These are phyloP conservation scores for Oryctes rhinoceros DNA, from an alignment of 1,140 invertebrate genomes.

Conservation along the genomic window DNA sequence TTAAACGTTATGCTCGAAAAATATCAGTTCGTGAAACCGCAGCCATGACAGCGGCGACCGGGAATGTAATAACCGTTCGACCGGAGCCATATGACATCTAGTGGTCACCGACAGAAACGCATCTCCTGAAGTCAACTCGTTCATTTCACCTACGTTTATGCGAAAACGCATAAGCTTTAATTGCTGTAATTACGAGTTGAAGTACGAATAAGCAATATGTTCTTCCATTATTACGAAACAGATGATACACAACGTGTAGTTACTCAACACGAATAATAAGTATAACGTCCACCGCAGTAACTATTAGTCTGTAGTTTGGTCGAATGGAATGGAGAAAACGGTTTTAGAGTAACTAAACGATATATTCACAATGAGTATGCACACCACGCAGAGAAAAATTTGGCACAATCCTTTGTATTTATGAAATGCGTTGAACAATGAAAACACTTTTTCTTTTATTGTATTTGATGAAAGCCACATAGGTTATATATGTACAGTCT, in stretches of 20 bases:
- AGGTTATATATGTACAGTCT: too few relatives aligned
- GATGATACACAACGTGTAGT: conserved; percentile 6
- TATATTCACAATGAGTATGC: too few relatives aligned
- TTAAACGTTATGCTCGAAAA: neutral
- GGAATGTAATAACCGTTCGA: neutral
- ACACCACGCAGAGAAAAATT: too few relatives aligned
- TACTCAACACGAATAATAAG: neutral
- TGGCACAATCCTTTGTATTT: too few relatives aligned
- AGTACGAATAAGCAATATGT: neutral
- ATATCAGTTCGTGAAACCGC: conserved; percentile 28
- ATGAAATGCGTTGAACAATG: too few relatives aligned
- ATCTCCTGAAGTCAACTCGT: neutral
- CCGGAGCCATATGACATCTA: conserved; percentile 29
- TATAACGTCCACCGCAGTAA: neutral
- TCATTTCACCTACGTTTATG: neutral
- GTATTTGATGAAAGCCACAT: too few relatives aligned
- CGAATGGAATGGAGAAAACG: too few relatives aligned
- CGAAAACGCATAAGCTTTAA: conserved; percentile 20
- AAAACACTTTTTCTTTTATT: too few relatives aligned
- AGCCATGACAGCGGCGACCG: neutral
- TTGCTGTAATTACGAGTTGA: neutral
- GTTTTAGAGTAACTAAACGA: too few relatives aligned
- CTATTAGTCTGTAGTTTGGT: too few relatives aligned
- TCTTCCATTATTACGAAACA: conserved; percentile 1
- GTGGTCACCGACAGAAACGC: neutral